Percentiles rank a stretch among this genome's conserved stretches.
These are phyloP conservation scores for Microcebus tavaratra DNA, from an alignment of 2,113 vertebrate species.

Conservation along the genomic window DNA sequence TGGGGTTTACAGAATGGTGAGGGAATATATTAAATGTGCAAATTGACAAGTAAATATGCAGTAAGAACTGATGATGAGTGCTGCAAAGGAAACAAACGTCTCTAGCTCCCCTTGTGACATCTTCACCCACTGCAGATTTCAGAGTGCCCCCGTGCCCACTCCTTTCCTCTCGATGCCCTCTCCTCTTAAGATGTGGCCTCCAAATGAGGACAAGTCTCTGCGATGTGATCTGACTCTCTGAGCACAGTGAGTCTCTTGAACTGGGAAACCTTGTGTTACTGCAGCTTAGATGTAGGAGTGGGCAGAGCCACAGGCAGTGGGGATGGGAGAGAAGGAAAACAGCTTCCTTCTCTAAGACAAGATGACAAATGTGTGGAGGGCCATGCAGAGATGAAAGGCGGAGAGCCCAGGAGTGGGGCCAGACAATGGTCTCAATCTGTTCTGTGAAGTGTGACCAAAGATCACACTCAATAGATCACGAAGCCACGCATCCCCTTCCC, in stretches of 20 bases:
- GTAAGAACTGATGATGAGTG: not conserved
- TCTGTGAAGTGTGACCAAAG: not conserved
- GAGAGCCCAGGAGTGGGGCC: not conserved
- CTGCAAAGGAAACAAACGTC: not conserved
- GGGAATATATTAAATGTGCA: not conserved
- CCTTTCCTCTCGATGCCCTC: not conserved
- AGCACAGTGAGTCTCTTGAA: not conserved
- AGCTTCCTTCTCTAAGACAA: not conserved
- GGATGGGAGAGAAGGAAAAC: not conserved
- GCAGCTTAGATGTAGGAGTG: not conserved
- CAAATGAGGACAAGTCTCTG: not conserved
- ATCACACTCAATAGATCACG: constrained; percentile 17
- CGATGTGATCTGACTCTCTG: not conserved
- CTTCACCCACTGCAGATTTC: not conserved
- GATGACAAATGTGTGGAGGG: not conserved
- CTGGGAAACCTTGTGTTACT: not conserved
- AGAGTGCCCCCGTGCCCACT: not conserved
- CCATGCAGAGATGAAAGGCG: not conserved
- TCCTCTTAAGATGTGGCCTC: not conserved
- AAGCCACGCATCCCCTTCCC: not conserved
- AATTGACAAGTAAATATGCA: not conserved
- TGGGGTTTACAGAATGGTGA: not conserved
- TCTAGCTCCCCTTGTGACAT: not conserved
- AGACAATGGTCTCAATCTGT: not conserved
- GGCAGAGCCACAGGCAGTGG: not conserved